Conservation (phyloP, 2,113 vertebrate species). For the Ictidomys tridecemlineatus region DNA sequence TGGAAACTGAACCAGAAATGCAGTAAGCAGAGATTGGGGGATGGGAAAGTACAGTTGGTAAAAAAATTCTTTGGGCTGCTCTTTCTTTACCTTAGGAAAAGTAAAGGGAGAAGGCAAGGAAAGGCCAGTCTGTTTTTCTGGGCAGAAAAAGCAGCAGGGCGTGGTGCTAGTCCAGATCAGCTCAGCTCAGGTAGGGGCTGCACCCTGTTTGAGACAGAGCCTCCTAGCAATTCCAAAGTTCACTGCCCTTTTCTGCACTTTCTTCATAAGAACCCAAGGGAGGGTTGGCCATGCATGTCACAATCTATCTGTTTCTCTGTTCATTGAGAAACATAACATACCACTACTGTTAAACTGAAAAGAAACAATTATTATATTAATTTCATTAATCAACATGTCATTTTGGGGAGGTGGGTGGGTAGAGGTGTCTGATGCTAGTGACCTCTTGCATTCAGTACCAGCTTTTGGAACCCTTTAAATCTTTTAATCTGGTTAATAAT, state of each 20-base stretch:
- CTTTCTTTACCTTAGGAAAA: neutral
- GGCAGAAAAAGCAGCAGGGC: neutral
- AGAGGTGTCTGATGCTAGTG: neutral
- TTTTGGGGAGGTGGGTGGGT: neutral
- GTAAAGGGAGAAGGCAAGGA: neutral
- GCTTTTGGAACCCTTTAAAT: constrained; percentile 68
- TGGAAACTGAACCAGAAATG: neutral
- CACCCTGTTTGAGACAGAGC: neutral
- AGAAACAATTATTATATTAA: neutral
- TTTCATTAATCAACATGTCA: constrained; percentile 36
- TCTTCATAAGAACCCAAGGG: neutral
- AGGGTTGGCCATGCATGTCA: neutral
- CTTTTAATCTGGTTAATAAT: constrained; percentile 69
- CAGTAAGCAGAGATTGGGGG: neutral
- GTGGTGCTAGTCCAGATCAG: neutral
- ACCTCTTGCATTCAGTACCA: constrained; percentile 1
- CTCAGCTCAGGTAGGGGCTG: neutral
- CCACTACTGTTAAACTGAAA: neutral
- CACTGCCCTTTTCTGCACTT: neutral
- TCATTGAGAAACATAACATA: neutral
- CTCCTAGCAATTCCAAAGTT: neutral
- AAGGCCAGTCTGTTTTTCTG: constrained; percentile 1
- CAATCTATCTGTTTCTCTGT: neutral
- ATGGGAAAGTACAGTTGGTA: neutral
- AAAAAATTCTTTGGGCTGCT: neutral